phyloP scores from a whole-genome alignment of 2,797 vertebrate species.

The Microhierax caerulescens region DNA sequence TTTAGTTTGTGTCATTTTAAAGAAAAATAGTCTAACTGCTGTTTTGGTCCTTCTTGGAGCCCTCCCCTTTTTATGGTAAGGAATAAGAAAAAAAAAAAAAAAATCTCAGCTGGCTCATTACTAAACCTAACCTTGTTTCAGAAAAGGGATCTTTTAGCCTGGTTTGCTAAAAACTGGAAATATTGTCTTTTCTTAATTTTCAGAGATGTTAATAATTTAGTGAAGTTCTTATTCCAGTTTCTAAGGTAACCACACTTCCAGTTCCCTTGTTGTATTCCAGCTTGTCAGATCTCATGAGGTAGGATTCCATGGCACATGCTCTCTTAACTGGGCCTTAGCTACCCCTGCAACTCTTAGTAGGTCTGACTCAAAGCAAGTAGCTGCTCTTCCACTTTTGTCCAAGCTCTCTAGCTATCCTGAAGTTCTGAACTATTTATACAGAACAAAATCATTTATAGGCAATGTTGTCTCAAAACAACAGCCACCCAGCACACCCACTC shows the following conservation, averaged over 20 bases:
- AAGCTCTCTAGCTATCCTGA: not conserved
- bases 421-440: not conserved
- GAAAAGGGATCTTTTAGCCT: slow-evolving; percentile 80
- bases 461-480: not conserved
- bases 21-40: not conserved
- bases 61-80: slow-evolving; percentile 84
- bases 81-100: slow-evolving; percentile 74
- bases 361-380: not conserved
- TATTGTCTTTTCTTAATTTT: slow-evolving; percentile 84
- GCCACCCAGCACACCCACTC: not conserved
- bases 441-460: not conserved
- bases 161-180: slow-evolving; percentile 86
- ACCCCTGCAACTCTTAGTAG: not conserved
- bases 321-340: not conserved
- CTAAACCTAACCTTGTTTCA: slow-evolving; percentile 81
- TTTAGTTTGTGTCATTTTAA: not conserved
- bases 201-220: slow-evolving; percentile 82
- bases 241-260: not conserved
- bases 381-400: not conserved
- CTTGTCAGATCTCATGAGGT: not conserved
- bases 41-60: slow-evolving; percentile 78
- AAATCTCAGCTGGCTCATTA: slow-evolving; percentile 78
- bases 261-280: not conserved
- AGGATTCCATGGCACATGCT: not conserved
- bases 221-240: slow-evolving; percentile 75